Evolutionary conservation across 2,888 invertebrate species (phyloP), one percentile per base, ranked within the genome.

Genomic region (Patella caerulea): DNA sequence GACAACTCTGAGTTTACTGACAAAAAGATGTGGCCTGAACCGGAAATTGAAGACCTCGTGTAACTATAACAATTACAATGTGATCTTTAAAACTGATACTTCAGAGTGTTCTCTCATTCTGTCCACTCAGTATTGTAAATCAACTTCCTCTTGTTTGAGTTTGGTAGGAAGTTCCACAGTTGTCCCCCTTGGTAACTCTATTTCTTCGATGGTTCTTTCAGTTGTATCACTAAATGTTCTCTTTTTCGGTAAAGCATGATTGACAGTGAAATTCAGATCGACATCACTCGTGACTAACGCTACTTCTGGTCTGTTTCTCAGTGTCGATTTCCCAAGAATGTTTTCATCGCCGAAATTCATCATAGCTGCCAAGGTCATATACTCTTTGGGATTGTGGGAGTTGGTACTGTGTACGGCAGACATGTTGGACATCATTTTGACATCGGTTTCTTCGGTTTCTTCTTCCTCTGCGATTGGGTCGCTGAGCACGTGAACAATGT

Each of bases 241-340:
- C 14, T 65, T 65, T 24, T 65, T 65, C 19, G 65, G 65, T 52
- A 80, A 53, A 54, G 81, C 82, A 55, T 81, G 80, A 76, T 81
- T 81, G 14, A 83, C 80, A 14, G 81, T 81, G 74, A 83, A 81
- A 71, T 80, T 83, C 77, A 83, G 79, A 71, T 81, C 83, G 53
- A 79, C 79, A 73, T 83, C 82, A 70, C 81, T 78, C 3, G 82
- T 82, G 17, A 81, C 82, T 69, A 82, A 72, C 1, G 82, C 73
- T 17, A 82, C 81, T 71, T 82, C 81, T 3, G 82, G 82, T 34
- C 81, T 77, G 17, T 72, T 69, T 5, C 77, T 78, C 19, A 77
- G 71, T 11, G 75, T 71, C 0, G 81, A 79, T 12, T 74, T 77
- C n/a, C 75, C 45, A 45, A 77, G 29, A 34, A 65, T 65, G 9